These are phyloP conservation scores for Eulithis testata DNA, from an alignment of 2,888 invertebrate genomes.

Conservation along the genomic window DNA sequence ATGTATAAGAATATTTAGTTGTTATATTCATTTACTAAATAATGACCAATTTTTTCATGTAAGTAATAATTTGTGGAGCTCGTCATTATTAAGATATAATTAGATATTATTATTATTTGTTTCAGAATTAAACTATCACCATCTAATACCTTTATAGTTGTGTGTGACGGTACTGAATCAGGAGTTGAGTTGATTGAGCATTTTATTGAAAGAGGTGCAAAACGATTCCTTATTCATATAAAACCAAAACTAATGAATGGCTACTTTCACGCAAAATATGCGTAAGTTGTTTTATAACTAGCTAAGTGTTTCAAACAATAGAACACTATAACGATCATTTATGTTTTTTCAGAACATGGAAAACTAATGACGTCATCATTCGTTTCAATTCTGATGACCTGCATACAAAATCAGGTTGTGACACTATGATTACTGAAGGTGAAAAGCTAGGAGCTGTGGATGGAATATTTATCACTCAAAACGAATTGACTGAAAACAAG, in stretches of 20 bases:
- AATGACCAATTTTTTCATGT: too few species aligned
- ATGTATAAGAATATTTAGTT: too few species aligned
- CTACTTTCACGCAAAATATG: slow-evolving; percentile 31
- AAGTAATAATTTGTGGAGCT: too few species aligned
- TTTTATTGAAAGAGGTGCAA: slow-evolving; percentile 33
- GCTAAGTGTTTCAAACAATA: too few species aligned
- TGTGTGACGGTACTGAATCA: slow-evolving; percentile 32
- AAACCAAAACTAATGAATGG: slow-evolving; percentile 23
- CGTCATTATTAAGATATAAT: too few species aligned
- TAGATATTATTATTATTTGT: neutral
- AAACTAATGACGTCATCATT: slow-evolving; percentile 20
- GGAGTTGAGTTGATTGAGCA: slow-evolving; percentile 34
- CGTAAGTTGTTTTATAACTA: slow-evolving; percentile 26
- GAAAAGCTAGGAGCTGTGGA: slow-evolving; percentile 25
- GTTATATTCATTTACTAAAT: too few species aligned
- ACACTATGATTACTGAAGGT: slow-evolving; percentile 18
- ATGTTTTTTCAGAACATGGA: slow-evolving; percentile 31
- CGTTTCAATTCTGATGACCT: slow-evolving; percentile 26
- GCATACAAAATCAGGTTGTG: slow-evolving; percentile 21
- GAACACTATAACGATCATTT: too few species aligned
- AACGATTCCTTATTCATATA: slow-evolving; percentile 22
- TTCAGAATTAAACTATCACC: slow-evolving; percentile 23
- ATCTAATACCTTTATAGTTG: slow-evolving; percentile 21
- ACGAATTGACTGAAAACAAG: slow-evolving; percentile 3
- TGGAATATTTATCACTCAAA: slow-evolving; percentile 32